phyloP scores from a whole-genome alignment of 1,140 invertebrate species.

The Cydia splendana region DNA sequence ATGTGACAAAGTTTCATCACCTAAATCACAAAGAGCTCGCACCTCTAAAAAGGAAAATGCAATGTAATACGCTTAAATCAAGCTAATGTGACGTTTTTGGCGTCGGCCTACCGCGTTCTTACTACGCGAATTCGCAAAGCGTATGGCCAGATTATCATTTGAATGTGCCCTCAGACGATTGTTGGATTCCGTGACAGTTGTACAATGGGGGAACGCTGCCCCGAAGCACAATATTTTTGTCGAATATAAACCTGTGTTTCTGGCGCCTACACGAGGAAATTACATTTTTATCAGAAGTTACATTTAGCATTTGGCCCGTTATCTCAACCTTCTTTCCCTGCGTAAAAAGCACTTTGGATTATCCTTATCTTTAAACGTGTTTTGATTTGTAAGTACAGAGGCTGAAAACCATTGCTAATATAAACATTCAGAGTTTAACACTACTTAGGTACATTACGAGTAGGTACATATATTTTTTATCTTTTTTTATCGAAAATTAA shows the following conservation, averaged over 20 bases:
- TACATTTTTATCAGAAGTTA: constrained; percentile 46
- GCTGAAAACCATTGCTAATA: background rate
- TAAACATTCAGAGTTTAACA: too few species aligned
- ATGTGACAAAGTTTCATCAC: constrained; percentile 20
- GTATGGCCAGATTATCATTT: constrained; percentile 71
- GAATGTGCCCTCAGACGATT: constrained; percentile 67
- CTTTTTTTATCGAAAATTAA: too few species aligned
- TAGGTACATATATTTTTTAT: too few species aligned
- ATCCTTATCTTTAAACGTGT: constrained; percentile 6
- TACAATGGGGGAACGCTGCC: constrained; percentile 50
- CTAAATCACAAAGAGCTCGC: constrained; percentile 34
- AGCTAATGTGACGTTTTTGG: constrained; percentile 67
- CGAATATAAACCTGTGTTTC: constrained; percentile 48
- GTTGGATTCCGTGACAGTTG: constrained; percentile 62
- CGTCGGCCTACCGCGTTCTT: constrained; percentile 49
- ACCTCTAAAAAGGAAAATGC: constrained; percentile 39
- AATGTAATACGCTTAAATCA: constrained; percentile 67
- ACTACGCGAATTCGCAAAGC: constrained; percentile 60
- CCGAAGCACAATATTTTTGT: constrained; percentile 53
- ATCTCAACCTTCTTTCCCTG: constrained; percentile 35
- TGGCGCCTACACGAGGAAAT: constrained; percentile 37
- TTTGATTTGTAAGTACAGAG: constrained; percentile 21
- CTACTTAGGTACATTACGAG: too few species aligned
- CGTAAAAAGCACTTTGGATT: constrained; percentile 26
- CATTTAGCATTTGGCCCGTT: constrained; percentile 37